These are phyloP conservation scores for Calosoma granatense DNA, from an alignment of 1,140 invertebrate species.

Conservation along the genomic window DNA sequence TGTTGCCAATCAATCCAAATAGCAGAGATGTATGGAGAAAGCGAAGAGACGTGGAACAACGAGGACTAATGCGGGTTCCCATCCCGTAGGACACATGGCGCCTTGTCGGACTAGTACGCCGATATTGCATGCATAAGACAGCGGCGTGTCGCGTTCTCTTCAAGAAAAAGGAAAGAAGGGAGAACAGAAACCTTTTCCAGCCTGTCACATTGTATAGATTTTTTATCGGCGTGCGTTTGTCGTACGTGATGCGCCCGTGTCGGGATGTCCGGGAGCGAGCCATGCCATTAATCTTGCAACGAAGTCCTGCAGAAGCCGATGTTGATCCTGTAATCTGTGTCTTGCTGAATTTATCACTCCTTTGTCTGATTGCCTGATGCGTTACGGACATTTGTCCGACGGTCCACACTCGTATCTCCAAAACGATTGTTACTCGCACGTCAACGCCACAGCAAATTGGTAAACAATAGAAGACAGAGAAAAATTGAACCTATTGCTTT, in stretches of 20 bases:
- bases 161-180: not conserved
- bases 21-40: too few species aligned
- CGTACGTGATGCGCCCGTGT: slow-evolving; percentile 26
- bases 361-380: slow-evolving; percentile 22
- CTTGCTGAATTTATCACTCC: slow-evolving; percentile 29
- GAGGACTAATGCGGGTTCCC: too few species aligned
- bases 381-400: slow-evolving; percentile 21
- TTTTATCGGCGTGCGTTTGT: slow-evolving; percentile 23
- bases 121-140: not conserved
- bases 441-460: too few species aligned
- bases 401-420: not conserved
- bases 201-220: slow-evolving; percentile 19
- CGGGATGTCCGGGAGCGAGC: slow-evolving; percentile 27
- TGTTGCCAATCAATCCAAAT: too few species aligned
- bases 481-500: too few species aligned
- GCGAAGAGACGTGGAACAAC: too few species aligned
- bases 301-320: slow-evolving; percentile 22
- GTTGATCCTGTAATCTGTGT: slow-evolving; percentile 31
- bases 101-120: too few species aligned
- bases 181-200: not conserved
- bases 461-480: too few species aligned
- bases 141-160: not conserved
- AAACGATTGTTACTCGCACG: not conserved
- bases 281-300: slow-evolving; percentile 28
- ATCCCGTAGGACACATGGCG: too few species aligned